A percentile compares a stretch with the other conserved stretches of the same genome.
Evolutionary conservation across 2,797 vertebrate species (phyloP).

Genomic region (Meda fulgida): DNA sequence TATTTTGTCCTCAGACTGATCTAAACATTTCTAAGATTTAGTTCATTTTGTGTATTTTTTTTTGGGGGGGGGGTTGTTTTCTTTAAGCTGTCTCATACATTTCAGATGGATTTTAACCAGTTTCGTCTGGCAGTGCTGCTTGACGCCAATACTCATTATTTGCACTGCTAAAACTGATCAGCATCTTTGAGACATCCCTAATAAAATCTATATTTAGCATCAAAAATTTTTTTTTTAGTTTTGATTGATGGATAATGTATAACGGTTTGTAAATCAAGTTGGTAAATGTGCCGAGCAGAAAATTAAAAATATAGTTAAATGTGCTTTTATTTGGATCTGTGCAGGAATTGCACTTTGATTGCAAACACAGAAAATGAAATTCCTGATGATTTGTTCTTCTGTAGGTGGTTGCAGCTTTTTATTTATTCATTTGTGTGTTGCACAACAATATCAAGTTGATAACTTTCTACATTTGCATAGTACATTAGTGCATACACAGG

Average conservation of each 20-base stretch:
- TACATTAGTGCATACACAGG: neutral
- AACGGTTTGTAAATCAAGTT: neutral
- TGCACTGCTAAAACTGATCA: slow-evolving; percentile 66
- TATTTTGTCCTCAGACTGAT: slow-evolving; percentile 29
- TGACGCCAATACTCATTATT: slow-evolving; percentile 59
- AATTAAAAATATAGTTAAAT: neutral
- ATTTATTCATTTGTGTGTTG: neutral
- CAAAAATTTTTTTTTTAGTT: slow-evolving; percentile 24
- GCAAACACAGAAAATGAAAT: neutral
- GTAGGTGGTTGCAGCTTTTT: neutral
- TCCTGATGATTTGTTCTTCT: neutral
- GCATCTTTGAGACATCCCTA: slow-evolving; percentile 61
- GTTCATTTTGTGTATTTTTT: slow-evolving; percentile 67
- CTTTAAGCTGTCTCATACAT: slow-evolving; percentile 61
- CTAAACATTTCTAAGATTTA: slow-evolving; percentile 66
- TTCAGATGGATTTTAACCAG: slow-evolving; percentile 73
- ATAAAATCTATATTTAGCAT: slow-evolving; percentile 62
- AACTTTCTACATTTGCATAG: neutral
- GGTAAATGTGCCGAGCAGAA: neutral
- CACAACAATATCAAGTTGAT: neutral
- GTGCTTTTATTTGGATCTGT: neutral
- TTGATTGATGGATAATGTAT: slow-evolving; percentile 38
- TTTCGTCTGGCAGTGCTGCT: slow-evolving; percentile 47
- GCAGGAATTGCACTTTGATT: neutral
- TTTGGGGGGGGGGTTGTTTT: slow-evolving; percentile 13